These are phyloP conservation scores for Panagrolaimus sp. DNA, from an alignment of 1,140 invertebrate genomes.

Conservation along the genomic window DNA sequence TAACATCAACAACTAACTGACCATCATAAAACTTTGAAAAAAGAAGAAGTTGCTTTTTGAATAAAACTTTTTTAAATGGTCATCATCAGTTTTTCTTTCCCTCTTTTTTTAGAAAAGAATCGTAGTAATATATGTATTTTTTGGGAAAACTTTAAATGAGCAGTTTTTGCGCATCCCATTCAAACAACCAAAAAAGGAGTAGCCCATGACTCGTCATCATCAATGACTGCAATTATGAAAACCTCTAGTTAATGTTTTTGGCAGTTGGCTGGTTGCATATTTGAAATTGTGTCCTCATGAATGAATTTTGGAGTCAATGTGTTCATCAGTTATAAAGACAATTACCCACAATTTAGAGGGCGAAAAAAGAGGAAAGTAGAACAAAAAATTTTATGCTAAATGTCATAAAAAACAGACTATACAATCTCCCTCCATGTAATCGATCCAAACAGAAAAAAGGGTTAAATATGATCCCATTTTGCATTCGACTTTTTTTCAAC, in stretches of 20 bases:
- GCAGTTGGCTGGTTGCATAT: constrained; percentile 9
- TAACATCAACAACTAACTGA: too few relatives aligned
- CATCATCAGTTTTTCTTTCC: background rate
- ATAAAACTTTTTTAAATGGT: background rate
- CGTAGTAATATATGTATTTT: too few relatives aligned
- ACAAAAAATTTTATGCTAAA: background rate
- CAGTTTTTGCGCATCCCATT: background rate
- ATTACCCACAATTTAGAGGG: constrained; percentile 5
- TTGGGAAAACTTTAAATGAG: too few relatives aligned
- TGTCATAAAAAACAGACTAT: background rate
- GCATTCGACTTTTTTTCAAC: too few relatives aligned
- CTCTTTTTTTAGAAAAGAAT: background rate
- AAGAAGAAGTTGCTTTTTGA: background rate
- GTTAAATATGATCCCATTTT: too few relatives aligned
- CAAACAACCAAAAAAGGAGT: background rate
- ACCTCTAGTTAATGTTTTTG: constrained; percentile 12
- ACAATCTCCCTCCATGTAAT: background rate
- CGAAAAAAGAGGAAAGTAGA: background rate
- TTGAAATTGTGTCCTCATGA: background rate
- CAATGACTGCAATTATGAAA: constrained; percentile 16
- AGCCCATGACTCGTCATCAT: background rate
- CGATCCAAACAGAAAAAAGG: background rate
- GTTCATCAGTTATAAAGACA: constrained; percentile 4
- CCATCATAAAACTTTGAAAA: background rate
- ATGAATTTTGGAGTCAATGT: background rate